phyloP scores from a whole-genome alignment of 2,888 invertebrate species.

The Cryptocheilus praepositus region DNA sequence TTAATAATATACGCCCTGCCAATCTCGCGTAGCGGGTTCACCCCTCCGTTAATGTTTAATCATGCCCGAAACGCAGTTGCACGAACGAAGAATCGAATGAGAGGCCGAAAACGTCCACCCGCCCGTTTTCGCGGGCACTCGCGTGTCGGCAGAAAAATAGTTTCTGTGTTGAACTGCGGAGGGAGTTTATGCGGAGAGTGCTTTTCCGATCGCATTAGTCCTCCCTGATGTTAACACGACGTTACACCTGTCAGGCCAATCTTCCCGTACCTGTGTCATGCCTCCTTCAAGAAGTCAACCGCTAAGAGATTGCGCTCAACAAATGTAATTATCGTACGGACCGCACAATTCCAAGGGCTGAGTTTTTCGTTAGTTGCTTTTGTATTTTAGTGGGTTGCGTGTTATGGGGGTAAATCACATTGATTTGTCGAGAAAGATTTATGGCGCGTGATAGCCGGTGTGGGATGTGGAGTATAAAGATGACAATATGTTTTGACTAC shows the following conservation, averaged over 20 bases:
- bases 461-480: too few relatives aligned
- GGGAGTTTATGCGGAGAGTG: neutral
- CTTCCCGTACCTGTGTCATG: conserved; percentile 63
- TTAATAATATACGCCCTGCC: conserved; percentile 65
- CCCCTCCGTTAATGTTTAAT: conserved; percentile 63
- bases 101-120: neutral
- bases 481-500: too few relatives aligned
- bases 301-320: conserved; percentile 63
- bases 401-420: too few relatives aligned
- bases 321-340: conserved; percentile 59
- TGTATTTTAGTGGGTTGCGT: too few relatives aligned
- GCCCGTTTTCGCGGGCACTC: too few relatives aligned
- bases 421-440: too few relatives aligned
- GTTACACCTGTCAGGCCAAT: conserved; percentile 67
- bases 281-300: conserved; percentile 55
- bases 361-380: too few relatives aligned
- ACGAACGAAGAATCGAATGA: neutral
- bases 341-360: neutral
- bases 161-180: conserved; percentile 16
- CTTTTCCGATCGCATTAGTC: conserved; percentile 34
- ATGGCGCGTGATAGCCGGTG: too few relatives aligned
- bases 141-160: conserved; percentile 10
- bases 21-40: conserved; percentile 61
- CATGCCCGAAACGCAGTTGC: conserved; percentile 38
- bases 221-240: conserved; percentile 49